These are phyloP conservation scores for Colius striatus DNA, from an alignment of 2,113 vertebrate genomes.

Conservation along the genomic window DNA sequence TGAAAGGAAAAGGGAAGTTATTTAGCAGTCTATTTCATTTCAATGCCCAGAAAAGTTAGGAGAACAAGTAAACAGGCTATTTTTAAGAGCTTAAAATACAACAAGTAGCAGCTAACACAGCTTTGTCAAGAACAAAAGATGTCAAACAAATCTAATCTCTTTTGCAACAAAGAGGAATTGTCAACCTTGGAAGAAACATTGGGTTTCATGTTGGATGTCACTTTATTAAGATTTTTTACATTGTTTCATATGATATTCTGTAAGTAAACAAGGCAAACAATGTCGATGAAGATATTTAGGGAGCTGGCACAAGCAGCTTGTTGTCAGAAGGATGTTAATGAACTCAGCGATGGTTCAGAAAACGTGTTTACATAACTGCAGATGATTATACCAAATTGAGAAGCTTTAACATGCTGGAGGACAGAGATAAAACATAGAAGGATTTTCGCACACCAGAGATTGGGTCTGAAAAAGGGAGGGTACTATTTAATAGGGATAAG, in stretches of 20 bases:
- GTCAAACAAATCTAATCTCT: not conserved
- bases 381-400: not conserved
- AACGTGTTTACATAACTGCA: not conserved
- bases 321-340: not conserved
- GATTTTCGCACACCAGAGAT: not conserved
- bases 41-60: not conserved
- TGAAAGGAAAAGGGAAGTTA: not conserved
- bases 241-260: not conserved
- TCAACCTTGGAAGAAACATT: not conserved
- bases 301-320: rapidly evolving
- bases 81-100: not conserved
- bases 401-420: not conserved
- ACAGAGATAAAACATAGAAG: not conserved
- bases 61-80: not conserved
- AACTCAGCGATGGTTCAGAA: not conserved
- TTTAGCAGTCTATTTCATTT: not conserved
- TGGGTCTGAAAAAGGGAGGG: not conserved
- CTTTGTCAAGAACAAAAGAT: conserved; percentile 19
- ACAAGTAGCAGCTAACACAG: not conserved
- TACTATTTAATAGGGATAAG: not conserved
- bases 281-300: not conserved
- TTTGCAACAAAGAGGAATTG: not conserved
- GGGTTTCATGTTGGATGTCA: not conserved
- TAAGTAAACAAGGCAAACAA: not conserved
- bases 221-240: not conserved